Evolutionary conservation across 2,888 invertebrate species (phyloP).

Genomic region (Eupeodes luniger): DNA sequence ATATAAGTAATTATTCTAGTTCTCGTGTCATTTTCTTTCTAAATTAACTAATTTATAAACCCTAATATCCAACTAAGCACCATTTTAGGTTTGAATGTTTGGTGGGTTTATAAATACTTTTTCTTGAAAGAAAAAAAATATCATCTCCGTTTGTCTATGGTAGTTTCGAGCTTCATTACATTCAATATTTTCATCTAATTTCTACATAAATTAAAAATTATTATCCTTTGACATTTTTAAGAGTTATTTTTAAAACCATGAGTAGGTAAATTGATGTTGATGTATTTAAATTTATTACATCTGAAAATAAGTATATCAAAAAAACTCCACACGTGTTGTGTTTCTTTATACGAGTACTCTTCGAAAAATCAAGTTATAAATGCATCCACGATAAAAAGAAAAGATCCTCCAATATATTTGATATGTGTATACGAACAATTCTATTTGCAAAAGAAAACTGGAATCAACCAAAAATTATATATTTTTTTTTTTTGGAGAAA

Average conservation of each 20-base stretch:
- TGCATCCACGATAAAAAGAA: conserved; percentile 32
- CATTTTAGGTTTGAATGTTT: too few species aligned
- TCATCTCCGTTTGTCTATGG: too few species aligned
- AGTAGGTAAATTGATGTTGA: not conserved
- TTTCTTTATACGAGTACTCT: not conserved
- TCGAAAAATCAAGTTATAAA: conserved; percentile 35
- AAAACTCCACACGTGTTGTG: conserved; percentile 63
- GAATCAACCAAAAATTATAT: conserved; percentile 41
- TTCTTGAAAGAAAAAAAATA: too few species aligned
- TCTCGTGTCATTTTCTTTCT: too few species aligned
- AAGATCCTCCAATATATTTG: not conserved
- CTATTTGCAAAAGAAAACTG: conserved; percentile 68
- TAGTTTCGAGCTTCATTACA: too few species aligned
- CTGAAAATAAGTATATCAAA: conserved; percentile 51
- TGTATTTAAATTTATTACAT: conserved; percentile 19
- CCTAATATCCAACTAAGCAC: too few species aligned
- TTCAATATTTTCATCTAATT: too few species aligned
- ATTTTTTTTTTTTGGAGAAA: conserved; percentile 28
- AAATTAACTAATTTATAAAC: too few species aligned
- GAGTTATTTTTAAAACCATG: not conserved
- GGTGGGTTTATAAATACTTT: too few species aligned
- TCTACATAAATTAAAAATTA: not conserved
- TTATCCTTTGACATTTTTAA: conserved; percentile 9
- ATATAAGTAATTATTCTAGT: too few species aligned
- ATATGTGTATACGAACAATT: conserved; percentile 40